Conservation (phyloP, 2,113 vertebrate genomes). For the Mobula birostris region DNA sequence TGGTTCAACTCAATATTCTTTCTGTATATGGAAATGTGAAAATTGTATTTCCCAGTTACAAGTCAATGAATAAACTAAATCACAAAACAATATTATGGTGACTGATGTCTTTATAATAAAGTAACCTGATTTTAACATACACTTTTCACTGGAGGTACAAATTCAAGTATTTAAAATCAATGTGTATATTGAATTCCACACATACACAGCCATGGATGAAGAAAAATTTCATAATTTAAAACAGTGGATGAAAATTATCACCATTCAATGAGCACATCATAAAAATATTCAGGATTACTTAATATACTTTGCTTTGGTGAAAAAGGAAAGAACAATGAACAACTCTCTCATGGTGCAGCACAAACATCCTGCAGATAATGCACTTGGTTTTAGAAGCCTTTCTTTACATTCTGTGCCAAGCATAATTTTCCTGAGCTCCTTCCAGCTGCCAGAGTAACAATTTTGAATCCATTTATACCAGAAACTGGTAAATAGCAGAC, state of each 20-base stretch:
- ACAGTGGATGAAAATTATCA: background rate
- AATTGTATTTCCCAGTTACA: conserved; percentile 8
- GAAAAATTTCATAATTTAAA: conserved; percentile 17
- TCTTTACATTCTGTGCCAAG: conserved; percentile 68
- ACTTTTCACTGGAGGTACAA: background rate
- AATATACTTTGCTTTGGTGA: conserved; percentile 40
- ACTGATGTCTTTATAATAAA: conserved; percentile 8
- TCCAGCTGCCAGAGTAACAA: conserved; percentile 64
- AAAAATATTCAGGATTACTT: conserved; percentile 6
- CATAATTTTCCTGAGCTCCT: conserved; percentile 64
- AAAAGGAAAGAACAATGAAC: conserved; percentile 58
- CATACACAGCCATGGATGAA: background rate
- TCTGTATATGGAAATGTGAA: background rate
- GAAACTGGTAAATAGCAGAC: conserved; percentile 54
- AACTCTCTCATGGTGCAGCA: conserved; percentile 47
- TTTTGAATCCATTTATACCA: conserved; percentile 66
- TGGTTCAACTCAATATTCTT: background rate
- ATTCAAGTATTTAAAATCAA: background rate
- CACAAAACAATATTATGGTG: background rate
- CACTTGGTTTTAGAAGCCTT: conserved; percentile 61
- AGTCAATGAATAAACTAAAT: background rate
- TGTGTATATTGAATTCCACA: background rate
- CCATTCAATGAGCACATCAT: background rate
- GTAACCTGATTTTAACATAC: background rate
- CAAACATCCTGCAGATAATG: conserved; percentile 54